A percentile compares a stretch with the other conserved stretches of the same genome.
phyloP scores from a whole-genome alignment of 1,140 invertebrate species.

The Brachionus sp. region DNA sequence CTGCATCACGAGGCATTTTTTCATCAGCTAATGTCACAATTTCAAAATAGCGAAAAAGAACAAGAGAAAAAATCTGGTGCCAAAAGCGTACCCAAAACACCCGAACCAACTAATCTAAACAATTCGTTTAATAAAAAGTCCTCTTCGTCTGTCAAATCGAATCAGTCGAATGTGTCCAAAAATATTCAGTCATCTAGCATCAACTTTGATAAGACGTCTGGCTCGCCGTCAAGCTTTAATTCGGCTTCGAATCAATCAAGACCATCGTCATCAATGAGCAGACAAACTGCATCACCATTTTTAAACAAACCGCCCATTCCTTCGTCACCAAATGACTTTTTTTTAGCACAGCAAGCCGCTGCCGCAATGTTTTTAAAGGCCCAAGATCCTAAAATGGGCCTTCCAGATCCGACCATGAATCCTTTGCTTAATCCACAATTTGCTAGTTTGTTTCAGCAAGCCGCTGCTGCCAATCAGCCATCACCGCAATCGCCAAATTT shows the following conservation, averaged over 20 bases:
- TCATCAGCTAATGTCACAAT: conserved; percentile 16
- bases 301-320: conserved; percentile 13
- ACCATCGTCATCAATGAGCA: not conserved
- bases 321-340: not conserved
- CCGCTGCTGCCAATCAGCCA: not conserved
- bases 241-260: not conserved
- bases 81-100: not conserved
- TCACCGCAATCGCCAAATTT: not conserved
- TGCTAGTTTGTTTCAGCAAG: conserved; percentile 6
- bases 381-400: not conserved
- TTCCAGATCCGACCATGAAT: not conserved
- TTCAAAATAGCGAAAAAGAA: not conserved
- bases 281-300: conserved; percentile 1
- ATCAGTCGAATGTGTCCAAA: not conserved
- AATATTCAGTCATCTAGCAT: not conserved
- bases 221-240: not conserved
- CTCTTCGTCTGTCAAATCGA: not conserved
- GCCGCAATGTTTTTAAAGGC: not conserved
- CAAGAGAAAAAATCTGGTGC: not conserved
- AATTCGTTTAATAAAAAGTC: conserved; percentile 14
- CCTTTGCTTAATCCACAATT: not conserved
- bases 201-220: not conserved
- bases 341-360: not conserved
- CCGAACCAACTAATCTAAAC: not conserved
- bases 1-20: conserved; percentile 26